Conservation (phyloP, 2,113 vertebrate species). For the Panurus biarmicus region DNA sequence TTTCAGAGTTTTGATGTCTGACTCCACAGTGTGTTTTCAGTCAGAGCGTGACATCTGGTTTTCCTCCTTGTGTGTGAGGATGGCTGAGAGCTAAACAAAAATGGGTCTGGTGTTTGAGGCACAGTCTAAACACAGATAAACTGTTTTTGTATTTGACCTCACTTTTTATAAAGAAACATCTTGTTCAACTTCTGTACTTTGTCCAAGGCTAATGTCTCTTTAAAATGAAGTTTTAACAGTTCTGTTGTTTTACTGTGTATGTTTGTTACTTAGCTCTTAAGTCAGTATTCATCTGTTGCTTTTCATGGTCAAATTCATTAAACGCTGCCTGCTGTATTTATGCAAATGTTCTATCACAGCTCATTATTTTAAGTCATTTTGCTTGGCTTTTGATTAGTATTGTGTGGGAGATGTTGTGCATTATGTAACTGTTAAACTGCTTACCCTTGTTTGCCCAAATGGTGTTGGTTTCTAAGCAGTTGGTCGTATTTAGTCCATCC, state of each 20-base stretch:
- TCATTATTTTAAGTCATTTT: slow-evolving; percentile 42
- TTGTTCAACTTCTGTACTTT: neutral
- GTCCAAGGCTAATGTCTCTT: neutral
- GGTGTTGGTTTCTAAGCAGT: slow-evolving; percentile 2
- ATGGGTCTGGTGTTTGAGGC: neutral
- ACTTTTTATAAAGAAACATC: neutral
- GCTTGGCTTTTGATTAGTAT: slow-evolving; percentile 16
- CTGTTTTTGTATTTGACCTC: neutral
- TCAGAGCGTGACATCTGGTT: neutral
- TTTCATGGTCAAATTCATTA: neutral
- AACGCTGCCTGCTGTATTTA: neutral
- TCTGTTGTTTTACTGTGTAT: neutral
- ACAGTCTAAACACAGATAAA: slow-evolving; percentile 37
- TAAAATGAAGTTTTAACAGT: neutral
- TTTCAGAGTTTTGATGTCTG: neutral
- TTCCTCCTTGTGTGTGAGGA: neutral
- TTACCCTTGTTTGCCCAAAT: slow-evolving; percentile 22
- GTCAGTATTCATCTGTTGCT: neutral
- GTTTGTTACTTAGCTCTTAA: neutral
- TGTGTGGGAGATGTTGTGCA: slow-evolving; percentile 11
- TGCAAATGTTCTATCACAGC: neutral
- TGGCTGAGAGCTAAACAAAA: slow-evolving; percentile 30
- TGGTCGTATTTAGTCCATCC: neutral
- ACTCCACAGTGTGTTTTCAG: neutral
- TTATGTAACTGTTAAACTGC: slow-evolving; percentile 54